Percentiles rank a stretch among this genome's conserved stretches.
phyloP scores from a whole-genome alignment of 2,888 invertebrate genomes.

The Oxyscelio sp. region DNA sequence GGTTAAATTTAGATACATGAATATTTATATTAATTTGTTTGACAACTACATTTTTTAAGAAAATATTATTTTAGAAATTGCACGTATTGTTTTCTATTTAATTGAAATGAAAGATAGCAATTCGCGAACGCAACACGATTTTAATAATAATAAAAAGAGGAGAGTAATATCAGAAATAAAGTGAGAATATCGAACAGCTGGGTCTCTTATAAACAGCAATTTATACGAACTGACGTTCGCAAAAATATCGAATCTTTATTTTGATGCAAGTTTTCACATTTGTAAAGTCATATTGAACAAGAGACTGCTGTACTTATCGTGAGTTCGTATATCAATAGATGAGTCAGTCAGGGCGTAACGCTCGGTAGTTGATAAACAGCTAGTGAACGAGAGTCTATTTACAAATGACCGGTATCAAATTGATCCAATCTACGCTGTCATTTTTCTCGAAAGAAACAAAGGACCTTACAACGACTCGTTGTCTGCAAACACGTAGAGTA shows the following conservation, averaged over 20 bases:
- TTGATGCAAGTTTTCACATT: conserved; percentile 26
- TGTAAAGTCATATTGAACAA: neutral
- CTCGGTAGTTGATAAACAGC: conserved; percentile 78
- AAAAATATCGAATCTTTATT: conserved; percentile 27
- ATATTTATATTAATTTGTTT: too few species aligned
- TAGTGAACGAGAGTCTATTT: conserved; percentile 80
- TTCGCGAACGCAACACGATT: too few species aligned
- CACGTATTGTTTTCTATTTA: too few species aligned
- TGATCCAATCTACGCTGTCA: conserved; percentile 51
- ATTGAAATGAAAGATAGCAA: too few species aligned
- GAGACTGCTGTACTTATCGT: conserved; percentile 15
- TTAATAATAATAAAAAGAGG: too few species aligned
- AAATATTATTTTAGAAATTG: too few species aligned
- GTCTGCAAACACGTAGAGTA: neutral
- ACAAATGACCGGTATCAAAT: conserved; percentile 82
- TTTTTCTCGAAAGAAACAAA: conserved; percentile 12
- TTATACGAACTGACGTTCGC: conserved; percentile 24
- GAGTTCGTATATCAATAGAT: conserved; percentile 34
- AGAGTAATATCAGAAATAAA: neutral
- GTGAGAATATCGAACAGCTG: conserved; percentile 12
- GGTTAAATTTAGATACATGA: neutral
- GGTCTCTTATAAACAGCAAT: conserved; percentile 1
- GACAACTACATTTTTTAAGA: too few species aligned
- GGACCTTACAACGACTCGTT: conserved; percentile 2
- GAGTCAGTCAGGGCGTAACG: conserved; percentile 17